A percentile compares a stretch with the other conserved stretches of the same genome.
These are phyloP conservation scores for Cotesia chilonis DNA, from an alignment of 1,140 invertebrate species.

Conservation along the genomic window DNA sequence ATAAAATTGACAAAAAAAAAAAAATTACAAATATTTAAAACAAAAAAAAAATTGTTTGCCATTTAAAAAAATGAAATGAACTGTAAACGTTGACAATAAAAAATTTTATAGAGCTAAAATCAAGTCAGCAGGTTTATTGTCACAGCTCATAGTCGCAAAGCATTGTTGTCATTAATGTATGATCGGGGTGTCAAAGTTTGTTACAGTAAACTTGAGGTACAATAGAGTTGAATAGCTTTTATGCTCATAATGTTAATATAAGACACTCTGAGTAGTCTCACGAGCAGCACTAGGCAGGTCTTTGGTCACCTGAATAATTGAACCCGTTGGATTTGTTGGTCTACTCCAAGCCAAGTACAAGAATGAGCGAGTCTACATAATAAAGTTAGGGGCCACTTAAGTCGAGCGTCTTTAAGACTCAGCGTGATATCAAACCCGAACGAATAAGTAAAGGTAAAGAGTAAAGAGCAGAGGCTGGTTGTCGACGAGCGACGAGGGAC, in stretches of 20 bases:
- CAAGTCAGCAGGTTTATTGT: no score
- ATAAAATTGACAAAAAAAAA: no score
- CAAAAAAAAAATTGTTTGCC: no score
- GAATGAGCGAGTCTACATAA: constrained; percentile 10
- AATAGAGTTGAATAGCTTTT: constrained; percentile 12
- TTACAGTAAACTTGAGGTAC: constrained; percentile 1
- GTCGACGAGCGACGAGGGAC: constrained; percentile 43
- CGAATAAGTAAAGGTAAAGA: background rate
- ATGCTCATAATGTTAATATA: constrained; percentile 26
- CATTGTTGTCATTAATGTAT: background rate
- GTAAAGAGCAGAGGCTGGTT: background rate
- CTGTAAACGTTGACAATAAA: no score
- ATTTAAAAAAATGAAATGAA: no score
- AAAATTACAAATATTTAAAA: no score
- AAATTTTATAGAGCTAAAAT: no score
- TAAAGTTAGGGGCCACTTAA: constrained; percentile 42
- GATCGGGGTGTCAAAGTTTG: constrained; percentile 11
- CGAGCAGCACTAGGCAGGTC: constrained; percentile 12
- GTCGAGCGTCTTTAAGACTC: constrained; percentile 53
- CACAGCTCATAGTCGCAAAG: no score
- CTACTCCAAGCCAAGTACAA: background rate
- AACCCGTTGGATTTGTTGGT: constrained; percentile 33
- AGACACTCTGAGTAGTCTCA: background rate
- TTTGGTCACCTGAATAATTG: constrained; percentile 46
- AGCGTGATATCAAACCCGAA: constrained; percentile 29